Percentiles rank a stretch among this genome's conserved stretches.
Evolutionary conservation across 2,888 invertebrate species (phyloP).

Genomic region (Eupithecia inturbata): DNA sequence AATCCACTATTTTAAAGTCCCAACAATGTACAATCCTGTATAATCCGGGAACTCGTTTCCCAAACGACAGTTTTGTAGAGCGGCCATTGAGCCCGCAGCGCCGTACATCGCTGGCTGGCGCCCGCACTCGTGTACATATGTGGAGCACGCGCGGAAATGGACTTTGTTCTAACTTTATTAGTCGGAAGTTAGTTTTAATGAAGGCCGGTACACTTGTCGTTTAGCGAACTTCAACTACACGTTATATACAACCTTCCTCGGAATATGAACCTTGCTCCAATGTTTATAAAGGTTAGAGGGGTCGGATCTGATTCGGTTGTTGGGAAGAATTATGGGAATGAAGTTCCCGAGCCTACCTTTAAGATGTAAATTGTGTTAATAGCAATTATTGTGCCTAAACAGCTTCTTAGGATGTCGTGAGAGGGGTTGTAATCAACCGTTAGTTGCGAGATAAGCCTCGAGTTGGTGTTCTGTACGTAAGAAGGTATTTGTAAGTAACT

Average conservation of each 20-base stretch:
- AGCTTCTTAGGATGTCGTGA: slow-evolving; percentile 42
- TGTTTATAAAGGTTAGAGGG: slow-evolving; percentile 40
- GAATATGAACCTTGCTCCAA: slow-evolving; percentile 43
- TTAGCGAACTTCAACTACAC: slow-evolving; percentile 43
- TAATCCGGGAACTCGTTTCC: slow-evolving; percentile 38
- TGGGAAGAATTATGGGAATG: slow-evolving; percentile 41
- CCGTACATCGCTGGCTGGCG: slow-evolving; percentile 51
- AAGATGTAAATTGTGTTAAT: slow-evolving; percentile 46
- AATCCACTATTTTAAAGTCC: slow-evolving; percentile 31
- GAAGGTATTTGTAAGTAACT: neutral
- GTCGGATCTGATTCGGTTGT: slow-evolving; percentile 46
- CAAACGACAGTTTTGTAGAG: slow-evolving; percentile 44
- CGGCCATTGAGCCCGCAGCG: slow-evolving; percentile 48
- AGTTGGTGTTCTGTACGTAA: neutral
- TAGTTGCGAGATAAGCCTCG: slow-evolving; percentile 21
- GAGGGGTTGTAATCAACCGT: slow-evolving; percentile 39
- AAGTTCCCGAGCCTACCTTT: slow-evolving; percentile 41
- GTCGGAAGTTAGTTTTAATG: slow-evolving; percentile 63
- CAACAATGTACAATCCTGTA: slow-evolving; percentile 24
- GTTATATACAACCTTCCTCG: slow-evolving; percentile 29
- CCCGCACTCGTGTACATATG: slow-evolving; percentile 46
- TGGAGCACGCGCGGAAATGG: slow-evolving; percentile 60
- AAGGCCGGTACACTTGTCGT: slow-evolving; percentile 53
- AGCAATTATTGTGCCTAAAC: slow-evolving; percentile 39
- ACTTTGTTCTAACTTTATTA: slow-evolving; percentile 65